Percentiles rank a stretch among this genome's conserved stretches.
Evolutionary conservation across 2,888 invertebrate species (phyloP).

Genomic region (Polydrusus cervinus): DNA sequence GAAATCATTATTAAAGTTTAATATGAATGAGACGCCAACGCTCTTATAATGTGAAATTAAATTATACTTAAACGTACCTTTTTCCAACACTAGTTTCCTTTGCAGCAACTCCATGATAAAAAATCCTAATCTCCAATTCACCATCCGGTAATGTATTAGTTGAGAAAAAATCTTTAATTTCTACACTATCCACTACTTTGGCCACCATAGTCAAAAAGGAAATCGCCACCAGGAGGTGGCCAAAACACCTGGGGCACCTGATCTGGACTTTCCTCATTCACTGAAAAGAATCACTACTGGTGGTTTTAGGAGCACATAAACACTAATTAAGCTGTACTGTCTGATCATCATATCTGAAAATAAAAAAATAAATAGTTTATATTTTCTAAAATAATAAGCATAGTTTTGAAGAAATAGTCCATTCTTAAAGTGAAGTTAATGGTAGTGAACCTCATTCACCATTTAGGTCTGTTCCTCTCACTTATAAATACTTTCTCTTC

Average conservation of each 20-base stretch:
- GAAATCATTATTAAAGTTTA: too few species aligned
- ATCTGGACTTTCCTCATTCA: slow-evolving; percentile 58
- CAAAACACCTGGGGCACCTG: slow-evolving; percentile 61
- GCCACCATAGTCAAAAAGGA: slow-evolving; percentile 47
- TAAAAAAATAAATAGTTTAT: background rate
- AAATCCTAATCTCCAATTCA: slow-evolving; percentile 79
- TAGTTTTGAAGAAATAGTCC: too few species aligned
- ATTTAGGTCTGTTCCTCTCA: too few species aligned
- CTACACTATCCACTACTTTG: slow-evolving; percentile 59
- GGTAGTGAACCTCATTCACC: too few species aligned
- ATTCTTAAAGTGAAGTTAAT: too few species aligned
- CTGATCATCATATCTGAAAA: slow-evolving; percentile 13
- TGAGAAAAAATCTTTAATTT: slow-evolving; percentile 77
- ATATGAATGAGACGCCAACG: too few species aligned
- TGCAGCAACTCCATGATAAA: slow-evolving; percentile 78
- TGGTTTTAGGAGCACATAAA: background rate
- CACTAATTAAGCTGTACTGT: background rate
- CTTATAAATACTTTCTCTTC: too few species aligned
- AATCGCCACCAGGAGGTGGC: slow-evolving; percentile 64
- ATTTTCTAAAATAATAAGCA: background rate
- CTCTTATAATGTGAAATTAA: too few species aligned
- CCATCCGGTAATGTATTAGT: slow-evolving; percentile 81
- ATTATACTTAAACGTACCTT: slow-evolving; percentile 72
- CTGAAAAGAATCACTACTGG: slow-evolving; percentile 24
- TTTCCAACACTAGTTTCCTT: slow-evolving; percentile 79